Evolutionary conservation across 2,113 vertebrate genomes (phyloP).

Genomic region (Hypanus sabinus): DNA sequence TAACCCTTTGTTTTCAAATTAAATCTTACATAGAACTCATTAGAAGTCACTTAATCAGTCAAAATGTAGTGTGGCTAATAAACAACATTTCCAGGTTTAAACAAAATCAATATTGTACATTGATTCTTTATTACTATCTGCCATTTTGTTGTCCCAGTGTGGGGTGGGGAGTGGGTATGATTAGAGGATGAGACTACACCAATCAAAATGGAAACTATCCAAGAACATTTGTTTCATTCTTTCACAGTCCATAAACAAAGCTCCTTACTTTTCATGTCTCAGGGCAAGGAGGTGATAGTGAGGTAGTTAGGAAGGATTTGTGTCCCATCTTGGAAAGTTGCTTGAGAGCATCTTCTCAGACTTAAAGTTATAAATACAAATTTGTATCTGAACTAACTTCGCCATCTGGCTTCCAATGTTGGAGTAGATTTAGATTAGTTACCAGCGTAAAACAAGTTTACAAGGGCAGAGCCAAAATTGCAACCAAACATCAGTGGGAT

Average conservation of each 20-base stretch:
- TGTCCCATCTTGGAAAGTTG: neutral
- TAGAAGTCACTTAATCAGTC: neutral
- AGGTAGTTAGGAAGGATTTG: neutral
- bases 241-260: neutral
- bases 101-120: too few relatives aligned
- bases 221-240: neutral
- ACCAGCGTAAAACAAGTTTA: neutral
- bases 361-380: neutral
- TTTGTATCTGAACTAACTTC: neutral
- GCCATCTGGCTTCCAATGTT: neutral
- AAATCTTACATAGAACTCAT: neutral
- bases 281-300: neutral
- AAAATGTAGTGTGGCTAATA: neutral
- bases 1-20: neutral
- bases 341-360: neutral
- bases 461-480: neutral
- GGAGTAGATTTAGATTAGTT: neutral
- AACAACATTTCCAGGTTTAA: neutral
- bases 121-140: neutral
- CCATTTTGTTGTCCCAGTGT: too few relatives aligned
- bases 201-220: neutral
- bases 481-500: neutral
- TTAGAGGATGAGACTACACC: neutral
- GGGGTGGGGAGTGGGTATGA: too few relatives aligned
- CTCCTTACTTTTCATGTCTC: neutral